Percentiles rank a stretch among this genome's conserved stretches.
Evolutionary conservation across 2,888 invertebrate species (phyloP).

Genomic region (Diarsia rubi): DNA sequence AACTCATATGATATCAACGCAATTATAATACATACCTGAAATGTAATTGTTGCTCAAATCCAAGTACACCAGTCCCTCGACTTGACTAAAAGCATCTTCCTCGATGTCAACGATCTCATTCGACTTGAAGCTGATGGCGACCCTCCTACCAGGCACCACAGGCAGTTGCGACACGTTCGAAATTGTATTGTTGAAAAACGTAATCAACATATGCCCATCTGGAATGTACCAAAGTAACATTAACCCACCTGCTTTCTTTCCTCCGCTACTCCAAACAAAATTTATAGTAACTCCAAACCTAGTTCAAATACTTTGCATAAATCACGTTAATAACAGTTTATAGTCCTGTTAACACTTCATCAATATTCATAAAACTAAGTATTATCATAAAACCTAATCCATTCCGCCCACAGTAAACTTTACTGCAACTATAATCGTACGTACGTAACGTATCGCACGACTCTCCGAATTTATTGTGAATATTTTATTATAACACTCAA

Average conservation of each 20-base stretch:
- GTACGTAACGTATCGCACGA: conserved; percentile 34
- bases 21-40: conserved; percentile 81
- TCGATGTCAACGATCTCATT: conserved; percentile 89
- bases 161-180: conserved; percentile 86
- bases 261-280: conserved; percentile 16
- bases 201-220: conserved; percentile 88
- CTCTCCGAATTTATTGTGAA: conserved; percentile 40
- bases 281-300: conserved; percentile 16
- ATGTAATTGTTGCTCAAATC: conserved; percentile 91
- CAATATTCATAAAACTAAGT: conserved; percentile 60
- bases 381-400: conserved; percentile 60
- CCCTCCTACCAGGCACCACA: conserved; percentile 81
- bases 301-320: conserved; percentile 34
- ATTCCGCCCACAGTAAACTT: conserved; percentile 46
- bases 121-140: conserved; percentile 89
- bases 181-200: conserved; percentile 91
- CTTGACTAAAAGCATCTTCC: conserved; percentile 88
- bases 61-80: conserved; percentile 87
- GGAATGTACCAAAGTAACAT: conserved; percentile 66
- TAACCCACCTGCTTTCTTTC: conserved; percentile 25
- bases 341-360: conserved; percentile 55
- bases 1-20: conserved; percentile 7
- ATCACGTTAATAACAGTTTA: conserved; percentile 49
- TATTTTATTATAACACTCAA: conserved; percentile 52
- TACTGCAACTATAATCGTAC: conserved; percentile 48